phyloP scores from a whole-genome alignment of 2,113 vertebrate species.

The Phoenicopterus ruber region DNA sequence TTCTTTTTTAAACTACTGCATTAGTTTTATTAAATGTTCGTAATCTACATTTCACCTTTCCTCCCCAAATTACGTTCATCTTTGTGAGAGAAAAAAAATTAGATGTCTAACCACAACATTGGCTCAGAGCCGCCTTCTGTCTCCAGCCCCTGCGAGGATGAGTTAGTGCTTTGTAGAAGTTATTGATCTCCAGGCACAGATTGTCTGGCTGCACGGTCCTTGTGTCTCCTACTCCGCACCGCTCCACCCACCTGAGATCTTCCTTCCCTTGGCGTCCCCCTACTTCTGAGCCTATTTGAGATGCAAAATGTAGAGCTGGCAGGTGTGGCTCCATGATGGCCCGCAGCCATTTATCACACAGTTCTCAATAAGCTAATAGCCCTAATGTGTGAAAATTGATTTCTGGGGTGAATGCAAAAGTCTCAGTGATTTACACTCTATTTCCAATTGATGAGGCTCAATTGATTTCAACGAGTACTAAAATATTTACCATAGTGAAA shows the following conservation, averaged over 20 bases:
- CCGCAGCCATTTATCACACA: conserved; percentile 69
- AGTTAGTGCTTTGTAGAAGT: conserved; percentile 47
- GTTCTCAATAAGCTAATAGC: conserved; percentile 87
- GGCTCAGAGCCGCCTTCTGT: not conserved
- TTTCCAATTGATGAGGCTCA: conserved; percentile 83
- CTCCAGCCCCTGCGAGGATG: conserved; percentile 13
- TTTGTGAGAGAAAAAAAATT: not conserved
- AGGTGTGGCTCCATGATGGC: conserved; percentile 56
- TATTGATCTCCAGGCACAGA: conserved; percentile 57
- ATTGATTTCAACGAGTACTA: conserved; percentile 82
- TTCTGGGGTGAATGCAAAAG: conserved; percentile 78
- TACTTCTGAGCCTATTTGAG: not conserved
- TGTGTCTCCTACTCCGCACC: not conserved
- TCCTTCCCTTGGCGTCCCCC: not conserved
- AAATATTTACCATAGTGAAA: conserved; percentile 74
- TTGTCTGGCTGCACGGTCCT: not conserved
- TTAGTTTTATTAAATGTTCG: conserved; percentile 42
- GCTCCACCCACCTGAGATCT: not conserved
- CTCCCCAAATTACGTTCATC: conserved; percentile 31
- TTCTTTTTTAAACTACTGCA: conserved; percentile 1
- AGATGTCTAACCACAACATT: conserved; percentile 30
- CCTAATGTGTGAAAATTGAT: conserved; percentile 97
- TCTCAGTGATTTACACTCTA: conserved; percentile 83
- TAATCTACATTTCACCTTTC: conserved; percentile 9
- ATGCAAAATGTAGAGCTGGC: conserved; percentile 19